A percentile compares a stretch with the other conserved stretches of the same genome.
Evolutionary conservation across 2,888 invertebrate genomes (phyloP).

Genomic region (Agrotis ipsilon): DNA sequence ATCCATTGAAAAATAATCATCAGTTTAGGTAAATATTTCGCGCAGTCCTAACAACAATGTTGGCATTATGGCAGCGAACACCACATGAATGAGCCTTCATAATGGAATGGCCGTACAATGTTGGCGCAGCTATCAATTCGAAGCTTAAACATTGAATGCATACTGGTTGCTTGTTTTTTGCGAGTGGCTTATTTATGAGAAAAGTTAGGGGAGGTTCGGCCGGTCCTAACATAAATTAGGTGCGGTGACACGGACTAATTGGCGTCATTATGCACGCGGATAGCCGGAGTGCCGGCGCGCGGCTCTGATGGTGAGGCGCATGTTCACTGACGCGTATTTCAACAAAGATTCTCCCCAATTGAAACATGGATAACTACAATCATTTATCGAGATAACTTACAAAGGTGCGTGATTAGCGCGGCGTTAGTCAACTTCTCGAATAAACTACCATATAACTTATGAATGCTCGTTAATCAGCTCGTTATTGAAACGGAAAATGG

Average conservation of each 20-base stretch:
- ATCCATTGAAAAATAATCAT: constrained; percentile 54
- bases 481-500: constrained; percentile 66
- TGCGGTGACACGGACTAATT: constrained; percentile 83
- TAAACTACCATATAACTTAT: constrained; percentile 71
- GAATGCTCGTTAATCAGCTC: constrained; percentile 70
- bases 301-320: constrained; percentile 47
- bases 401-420: constrained; percentile 72
- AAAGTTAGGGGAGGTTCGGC: constrained; percentile 79
- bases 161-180: constrained; percentile 76
- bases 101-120: constrained; percentile 44
- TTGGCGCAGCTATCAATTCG: constrained; percentile 56
- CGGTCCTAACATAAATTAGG: constrained; percentile 81
- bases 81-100: constrained; percentile 50
- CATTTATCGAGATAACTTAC: constrained; percentile 72
- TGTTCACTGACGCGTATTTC: constrained; percentile 47
- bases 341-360: constrained; percentile 66
- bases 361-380: constrained; percentile 69
- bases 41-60: constrained; percentile 52
- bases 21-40: constrained; percentile 52
- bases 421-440: constrained; percentile 70
- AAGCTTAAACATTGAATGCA: constrained; percentile 67
- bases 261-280: constrained; percentile 79
- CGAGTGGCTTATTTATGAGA: constrained; percentile 80
- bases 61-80: constrained; percentile 39
- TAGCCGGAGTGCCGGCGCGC: constrained; percentile 60